These are phyloP conservation scores for Tachysurus vachellii DNA, from an alignment of 2,113 vertebrate genomes.

Conservation along the genomic window DNA sequence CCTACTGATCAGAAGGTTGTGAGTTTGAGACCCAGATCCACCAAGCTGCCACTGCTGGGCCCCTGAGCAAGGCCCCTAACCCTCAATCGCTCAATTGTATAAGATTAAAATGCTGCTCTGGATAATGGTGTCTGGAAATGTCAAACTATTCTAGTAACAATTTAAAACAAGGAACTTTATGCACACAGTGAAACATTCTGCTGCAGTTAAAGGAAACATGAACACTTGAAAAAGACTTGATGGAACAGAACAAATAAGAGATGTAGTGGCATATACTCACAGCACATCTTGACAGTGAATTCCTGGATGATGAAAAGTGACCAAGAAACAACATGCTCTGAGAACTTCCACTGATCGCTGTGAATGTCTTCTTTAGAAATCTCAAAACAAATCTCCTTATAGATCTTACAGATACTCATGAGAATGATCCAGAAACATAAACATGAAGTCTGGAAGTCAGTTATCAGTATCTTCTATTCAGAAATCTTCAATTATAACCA, in stretches of 20 bases:
- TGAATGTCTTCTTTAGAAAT: neutral
- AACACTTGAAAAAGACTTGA: neutral
- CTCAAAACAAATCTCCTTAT: conserved; percentile 2
- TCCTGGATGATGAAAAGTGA: conserved; percentile 10
- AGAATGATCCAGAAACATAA: neutral
- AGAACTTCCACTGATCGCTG: conserved; percentile 16
- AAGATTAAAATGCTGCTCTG: too few species aligned
- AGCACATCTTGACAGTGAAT: conserved; percentile 26
- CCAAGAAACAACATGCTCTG: conserved; percentile 34
- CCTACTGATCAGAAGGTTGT: too few species aligned
- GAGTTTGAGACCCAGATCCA: too few species aligned
- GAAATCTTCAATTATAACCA: neutral
- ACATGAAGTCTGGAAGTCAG: neutral
- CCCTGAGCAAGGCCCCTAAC: too few species aligned
- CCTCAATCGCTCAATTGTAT: too few species aligned
- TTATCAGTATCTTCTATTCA: neutral
- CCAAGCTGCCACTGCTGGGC: too few species aligned
- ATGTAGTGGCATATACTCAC: conserved; percentile 19
- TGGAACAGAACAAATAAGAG: neutral
- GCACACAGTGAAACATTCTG: neutral
- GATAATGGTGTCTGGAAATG: too few species aligned
- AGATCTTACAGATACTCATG: neutral
- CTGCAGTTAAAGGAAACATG: neutral
- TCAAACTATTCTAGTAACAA: neutral
- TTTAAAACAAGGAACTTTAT: neutral